Percentiles rank a stretch among this genome's conserved stretches.
Conservation (phyloP, 2,888 invertebrate genomes). For the Heliconius hortense region DNA sequence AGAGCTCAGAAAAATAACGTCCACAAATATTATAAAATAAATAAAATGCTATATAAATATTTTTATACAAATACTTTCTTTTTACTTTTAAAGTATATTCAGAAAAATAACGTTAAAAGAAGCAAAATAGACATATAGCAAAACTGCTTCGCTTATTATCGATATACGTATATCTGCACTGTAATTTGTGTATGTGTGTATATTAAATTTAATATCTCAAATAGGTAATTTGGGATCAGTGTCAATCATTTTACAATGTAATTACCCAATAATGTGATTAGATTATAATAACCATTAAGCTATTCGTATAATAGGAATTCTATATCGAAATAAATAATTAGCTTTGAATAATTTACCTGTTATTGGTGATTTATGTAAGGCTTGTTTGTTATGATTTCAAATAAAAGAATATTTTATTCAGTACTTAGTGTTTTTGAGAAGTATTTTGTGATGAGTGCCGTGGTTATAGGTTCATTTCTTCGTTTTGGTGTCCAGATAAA, state of each 20-base stretch:
- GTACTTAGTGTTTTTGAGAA: not conserved
- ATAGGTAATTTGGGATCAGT: conserved; percentile 23
- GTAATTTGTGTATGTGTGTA: not conserved
- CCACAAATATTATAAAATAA: not conserved
- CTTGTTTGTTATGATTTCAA: not conserved
- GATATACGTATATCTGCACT: not conserved
- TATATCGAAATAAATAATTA: conserved; percentile 8
- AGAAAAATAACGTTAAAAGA: not conserved
- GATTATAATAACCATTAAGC: conserved; percentile 16
- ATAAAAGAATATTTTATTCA: not conserved
- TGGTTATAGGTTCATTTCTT: not conserved
- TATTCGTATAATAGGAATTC: conserved; percentile 8
- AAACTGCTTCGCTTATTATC: not conserved
- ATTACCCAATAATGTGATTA: conserved; percentile 16
- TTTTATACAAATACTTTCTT: not conserved
- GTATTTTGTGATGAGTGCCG: not conserved
- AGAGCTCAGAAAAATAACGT: no score
- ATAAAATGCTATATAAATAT: not conserved
- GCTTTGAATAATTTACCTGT: not conserved
- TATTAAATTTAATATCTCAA: conserved; percentile 20
- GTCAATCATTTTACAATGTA: conserved; percentile 27
- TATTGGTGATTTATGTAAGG: not conserved
- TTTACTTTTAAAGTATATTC: not conserved
- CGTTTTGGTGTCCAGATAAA: no score
- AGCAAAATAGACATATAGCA: not conserved